phyloP scores from a whole-genome alignment of 2,797 vertebrate genomes.

The Ambastaia sidthimunki region DNA sequence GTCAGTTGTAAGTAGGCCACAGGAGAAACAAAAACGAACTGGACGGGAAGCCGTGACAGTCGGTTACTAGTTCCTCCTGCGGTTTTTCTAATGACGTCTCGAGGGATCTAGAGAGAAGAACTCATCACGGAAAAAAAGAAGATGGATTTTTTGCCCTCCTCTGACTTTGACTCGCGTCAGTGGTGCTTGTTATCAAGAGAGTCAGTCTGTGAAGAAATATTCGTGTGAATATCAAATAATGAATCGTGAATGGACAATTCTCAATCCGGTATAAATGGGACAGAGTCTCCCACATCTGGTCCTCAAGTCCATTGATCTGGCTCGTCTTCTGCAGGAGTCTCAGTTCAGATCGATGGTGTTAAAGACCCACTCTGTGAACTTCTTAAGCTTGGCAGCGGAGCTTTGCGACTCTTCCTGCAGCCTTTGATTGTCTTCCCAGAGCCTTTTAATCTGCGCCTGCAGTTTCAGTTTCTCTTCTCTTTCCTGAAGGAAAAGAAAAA shows the following conservation, averaged over 20 bases:
- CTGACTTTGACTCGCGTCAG: slow-evolving; percentile 21
- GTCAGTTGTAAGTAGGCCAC: slow-evolving; percentile 20
- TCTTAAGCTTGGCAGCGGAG: slow-evolving; percentile 95
- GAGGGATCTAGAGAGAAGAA: slow-evolving; percentile 16
- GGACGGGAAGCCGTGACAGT: slow-evolving; percentile 16
- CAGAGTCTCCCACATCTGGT: slow-evolving; percentile 75
- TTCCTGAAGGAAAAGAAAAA: slow-evolving; percentile 76
- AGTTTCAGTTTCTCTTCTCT: slow-evolving; percentile 93
- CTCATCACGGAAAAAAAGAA: slow-evolving; percentile 13
- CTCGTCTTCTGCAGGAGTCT: slow-evolving; percentile 57
- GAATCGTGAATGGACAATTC: slow-evolving; percentile 33
- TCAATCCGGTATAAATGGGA: not conserved
- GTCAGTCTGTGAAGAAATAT: slow-evolving; percentile 17
- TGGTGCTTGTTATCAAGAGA: not conserved
- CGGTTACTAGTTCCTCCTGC: slow-evolving; percentile 20
- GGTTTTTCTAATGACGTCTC: slow-evolving; percentile 18
- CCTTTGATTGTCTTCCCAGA: slow-evolving; percentile 95
- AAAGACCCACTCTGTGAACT: slow-evolving; percentile 99
- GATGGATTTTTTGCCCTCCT: not conserved
- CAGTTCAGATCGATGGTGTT: slow-evolving; percentile 99
- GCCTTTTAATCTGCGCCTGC: slow-evolving; percentile 91
- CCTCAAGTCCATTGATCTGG: slow-evolving; percentile 87
- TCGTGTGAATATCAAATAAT: slow-evolving; percentile 34
- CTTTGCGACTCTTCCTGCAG: slow-evolving; percentile 96
- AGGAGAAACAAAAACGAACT: slow-evolving; percentile 8